Evolutionary conservation across 2,888 invertebrate genomes (phyloP), one percentile per base, ranked within the genome.

Genomic region (Megalurothrips usitatus): DNA sequence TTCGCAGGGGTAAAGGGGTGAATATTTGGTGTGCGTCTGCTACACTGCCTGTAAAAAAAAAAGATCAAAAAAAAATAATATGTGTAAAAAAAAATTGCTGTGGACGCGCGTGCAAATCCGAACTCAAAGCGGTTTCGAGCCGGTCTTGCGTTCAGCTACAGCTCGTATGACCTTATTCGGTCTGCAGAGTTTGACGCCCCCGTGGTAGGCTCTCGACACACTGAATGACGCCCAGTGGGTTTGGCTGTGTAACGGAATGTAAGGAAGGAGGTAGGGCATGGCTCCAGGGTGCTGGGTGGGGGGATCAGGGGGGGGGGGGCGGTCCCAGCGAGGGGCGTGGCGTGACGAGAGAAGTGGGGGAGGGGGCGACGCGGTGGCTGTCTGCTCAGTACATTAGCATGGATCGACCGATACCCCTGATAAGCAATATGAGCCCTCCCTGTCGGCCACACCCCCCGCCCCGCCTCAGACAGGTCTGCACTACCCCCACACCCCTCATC

Each of bases 1-100:
- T 75, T 75, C 23, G 68, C 68, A 26, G 68, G 68, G 68, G 68
- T 75, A 26, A 75, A 75, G 68, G 68, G 68, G 68, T 75, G 68
- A 75, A 75, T 75, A 75, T 75, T 75, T 75, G 68, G 68, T 75
- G 68, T 26, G 68, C 68, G 68, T 75, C 68, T 75, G 68, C 68
- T 75, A 75, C 68, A 75, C 68, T 26, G 68, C 10, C 23, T n/a
- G n/a, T n/a, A n/a, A n/a, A n/a, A n/a, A n/a, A n/a, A n/a, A n/a
- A n/a, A n/a, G n/a, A n/a, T n/a, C n/a, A n/a, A n/a, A 63, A n/a
- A 17, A 63, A n/a, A n/a, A n/a, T 52, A 52, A 52, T 52, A 11
- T 17, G 17, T 58, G 58, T 14, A 2, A 43, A 43, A 43, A 43
- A 43, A 43, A 43, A 6, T 2, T 6, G 34, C 34, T 4, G 34